Evolutionary conservation across 2,113 vertebrate species (phyloP).

Genomic region (Dicerorhinus sumatrensis): DNA sequence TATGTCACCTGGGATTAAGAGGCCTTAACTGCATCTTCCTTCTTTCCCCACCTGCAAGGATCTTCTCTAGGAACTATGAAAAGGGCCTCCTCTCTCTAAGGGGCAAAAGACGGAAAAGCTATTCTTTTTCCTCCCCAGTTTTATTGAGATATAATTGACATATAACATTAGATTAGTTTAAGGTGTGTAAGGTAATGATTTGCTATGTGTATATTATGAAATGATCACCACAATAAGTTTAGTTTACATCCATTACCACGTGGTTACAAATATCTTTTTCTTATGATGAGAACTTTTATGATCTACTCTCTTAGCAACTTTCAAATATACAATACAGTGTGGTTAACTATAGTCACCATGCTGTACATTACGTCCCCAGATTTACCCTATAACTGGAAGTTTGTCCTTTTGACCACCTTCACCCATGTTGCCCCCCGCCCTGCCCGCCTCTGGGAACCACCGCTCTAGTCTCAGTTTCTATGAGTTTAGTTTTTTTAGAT

Average conservation of each 20-base stretch:
- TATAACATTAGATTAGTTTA: not conserved
- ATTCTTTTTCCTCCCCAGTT: not conserved
- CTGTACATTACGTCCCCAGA: not conserved
- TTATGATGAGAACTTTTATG: not conserved
- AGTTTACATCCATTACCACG: not conserved
- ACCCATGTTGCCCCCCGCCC: not conserved
- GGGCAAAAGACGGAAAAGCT: not conserved
- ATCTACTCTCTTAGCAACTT: not conserved
- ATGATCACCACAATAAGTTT: not conserved
- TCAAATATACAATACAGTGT: not conserved
- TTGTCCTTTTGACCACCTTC: not conserved
- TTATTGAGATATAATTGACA: not conserved
- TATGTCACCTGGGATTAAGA: not conserved
- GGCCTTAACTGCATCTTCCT: not conserved
- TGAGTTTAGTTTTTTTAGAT: not conserved
- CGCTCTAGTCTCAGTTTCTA: not conserved
- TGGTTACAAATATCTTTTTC: not conserved
- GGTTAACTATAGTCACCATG: not conserved
- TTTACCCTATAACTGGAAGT: not conserved
- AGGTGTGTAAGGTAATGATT: not conserved
- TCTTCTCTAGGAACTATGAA: not conserved
- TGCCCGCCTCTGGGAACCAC: not conserved
- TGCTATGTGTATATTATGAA: not conserved
- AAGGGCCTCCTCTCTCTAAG: not conserved
- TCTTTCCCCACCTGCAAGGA: not conserved